Evolutionary conservation across 2,888 invertebrate genomes (phyloP), one percentile per base, ranked within the genome.

Genomic region (Boloria selene): DNA sequence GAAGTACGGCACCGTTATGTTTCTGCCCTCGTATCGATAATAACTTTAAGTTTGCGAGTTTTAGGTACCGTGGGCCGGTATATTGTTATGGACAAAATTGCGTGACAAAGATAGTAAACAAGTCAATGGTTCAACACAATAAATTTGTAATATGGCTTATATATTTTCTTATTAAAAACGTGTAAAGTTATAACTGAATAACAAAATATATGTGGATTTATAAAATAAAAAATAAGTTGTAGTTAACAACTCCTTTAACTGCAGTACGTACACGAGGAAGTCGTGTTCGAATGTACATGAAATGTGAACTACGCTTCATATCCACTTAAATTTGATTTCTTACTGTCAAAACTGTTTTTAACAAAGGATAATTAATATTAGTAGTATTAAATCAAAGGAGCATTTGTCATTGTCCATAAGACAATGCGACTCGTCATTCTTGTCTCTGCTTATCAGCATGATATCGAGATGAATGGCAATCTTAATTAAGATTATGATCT

Each of bases 1-100:
- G 55, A 73, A 74, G 71, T 70, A 70, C 73, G 72, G 61, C 67
- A 53, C 64, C 69, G 66, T 67, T 65, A 60, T 72, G 68, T 68
- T 72, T 70, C 68, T 68, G 55, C 61, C 67, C 74, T 74, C 74
- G 74, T 76, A 76, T 74, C 67, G 74, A 72, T 72, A 70, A 75
- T 76, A 76, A 76, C 72, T 76, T 74, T 56, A 69, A 72, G 68
- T 70, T 70, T 64, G 68, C 54, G 69, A 66, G 65, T 70, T 70
- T 68, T 61, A 65, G 68, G 61, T 62, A 51, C 16, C 49, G 58
- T 54, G 51, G 60, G 50, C 61, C 63, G 63, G 67, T 67, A 49
- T 67, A 69, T 61, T 63, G 63, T 65, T 68, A 67, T 61, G 49
- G 69, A 61, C 62, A 56, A 55, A 52, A 58, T 64, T 69, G 64